These are phyloP conservation scores for Lamproptera curius DNA, from an alignment of 2,888 invertebrate species.

Conservation along the genomic window DNA sequence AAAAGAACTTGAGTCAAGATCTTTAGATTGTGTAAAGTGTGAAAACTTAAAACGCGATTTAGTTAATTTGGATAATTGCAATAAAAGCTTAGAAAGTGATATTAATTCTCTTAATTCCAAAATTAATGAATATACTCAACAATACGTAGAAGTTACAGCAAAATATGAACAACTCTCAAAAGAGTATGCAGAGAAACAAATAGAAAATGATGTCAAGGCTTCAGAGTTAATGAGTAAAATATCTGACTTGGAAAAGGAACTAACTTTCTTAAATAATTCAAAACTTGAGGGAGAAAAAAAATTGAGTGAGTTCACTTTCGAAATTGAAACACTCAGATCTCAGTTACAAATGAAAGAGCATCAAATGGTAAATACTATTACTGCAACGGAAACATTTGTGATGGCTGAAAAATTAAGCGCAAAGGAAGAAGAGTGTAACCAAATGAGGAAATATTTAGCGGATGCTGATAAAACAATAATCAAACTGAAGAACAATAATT, in stretches of 20 bases:
- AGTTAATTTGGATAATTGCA: conserved; percentile 36
- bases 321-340: conserved; percentile 36
- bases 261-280: conserved; percentile 32
- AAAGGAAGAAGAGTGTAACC: conserved; percentile 46
- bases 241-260: conserved; percentile 36
- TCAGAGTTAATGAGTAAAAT: conserved; percentile 32
- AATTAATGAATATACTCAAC: conserved; percentile 18
- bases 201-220: conserved; percentile 30
- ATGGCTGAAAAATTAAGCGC: conserved; percentile 39
- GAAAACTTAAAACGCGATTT: conserved; percentile 42
- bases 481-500: conserved; percentile 43
- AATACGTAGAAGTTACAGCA: conserved; percentile 5
- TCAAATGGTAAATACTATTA: conserved; percentile 19
- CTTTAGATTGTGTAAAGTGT: conserved; percentile 38
- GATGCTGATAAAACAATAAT: conserved; percentile 59
- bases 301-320: conserved; percentile 34
- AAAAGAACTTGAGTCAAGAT: conserved; percentile 41
- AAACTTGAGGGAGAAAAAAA: conserved; percentile 37
- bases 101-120: conserved; percentile 24
- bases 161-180: conserved; percentile 32
- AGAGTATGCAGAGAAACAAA: conserved; percentile 39
- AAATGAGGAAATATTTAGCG: conserved; percentile 46
- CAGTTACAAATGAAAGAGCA: conserved; percentile 15
- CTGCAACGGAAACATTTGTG: conserved; percentile 27
- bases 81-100: conserved; percentile 34